Base-by-base conservation (phyloP, 2,888 invertebrate genomes). In the Drosophila dives region DNA sequence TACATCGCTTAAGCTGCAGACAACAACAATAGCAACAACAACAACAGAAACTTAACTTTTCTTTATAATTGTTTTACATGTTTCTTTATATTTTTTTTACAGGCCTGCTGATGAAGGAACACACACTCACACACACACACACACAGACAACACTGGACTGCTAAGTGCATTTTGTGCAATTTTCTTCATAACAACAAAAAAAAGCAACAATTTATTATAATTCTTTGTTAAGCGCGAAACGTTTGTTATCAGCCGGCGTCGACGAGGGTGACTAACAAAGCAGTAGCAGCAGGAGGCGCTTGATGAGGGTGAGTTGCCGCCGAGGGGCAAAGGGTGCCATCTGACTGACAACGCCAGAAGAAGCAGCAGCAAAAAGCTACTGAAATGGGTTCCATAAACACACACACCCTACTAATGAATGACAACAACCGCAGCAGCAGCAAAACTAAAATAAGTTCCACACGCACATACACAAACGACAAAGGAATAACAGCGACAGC, bases 41-140 rank as follows among this genome's bases (percentile, higher is more conserved):
- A 49, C 32, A 23, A 67, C 45, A 23, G 15, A 23, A 45, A 62
- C 64, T 64, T 33, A 67, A 73, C 63, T 66, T 54, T 38, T 36
- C 33, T 42, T 53, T 55, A 55, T 48, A 68, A 64, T 75, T 63
- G 32, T 62, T 62, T 48, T 50, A 26, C 54, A 54, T 54, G 54
- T 38, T 23, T 75, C 61, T 40, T 54, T 73, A 60, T 70, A 67
- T 65, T 55, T 26, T 64, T 65, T 72, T 80, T 75, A 33, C 81
- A 91, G 91, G 91, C 91, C 68, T 91, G 91, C 90, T 91, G 91
- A 91, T 90, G 89, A 72, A 79, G 75, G 63, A 71, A 58, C 49
- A 49, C 29, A 38, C 55, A 49, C 62, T 17, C 45, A 1, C 38
- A 36, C 64, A 64, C 58, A 34, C 55, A 23, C 26, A 45, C 40